Base-by-base conservation (phyloP, 1,140 invertebrate species). In the Meteorus sp. region DNA sequence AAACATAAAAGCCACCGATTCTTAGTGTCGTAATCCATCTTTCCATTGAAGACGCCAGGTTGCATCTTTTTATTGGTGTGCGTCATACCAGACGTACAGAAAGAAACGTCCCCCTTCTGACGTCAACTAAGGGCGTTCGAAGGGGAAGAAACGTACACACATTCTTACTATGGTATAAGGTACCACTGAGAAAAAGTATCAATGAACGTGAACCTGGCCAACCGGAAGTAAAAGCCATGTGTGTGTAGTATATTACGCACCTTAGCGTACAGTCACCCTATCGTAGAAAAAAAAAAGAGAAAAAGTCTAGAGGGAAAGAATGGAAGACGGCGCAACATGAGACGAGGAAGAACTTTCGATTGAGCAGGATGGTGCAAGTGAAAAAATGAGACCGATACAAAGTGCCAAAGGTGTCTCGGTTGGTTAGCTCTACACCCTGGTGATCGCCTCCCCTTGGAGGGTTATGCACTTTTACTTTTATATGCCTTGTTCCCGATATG, bases 1-100 rank as follows among this genome's bases (percentile, higher is more conserved):
- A n/a, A n/a, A n/a, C n/a, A n/a, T n/a, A n/a, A n/a, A 13, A 31
- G 15, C 19, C 13, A 45, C 29, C 35, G 41, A 48, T 31, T 31
- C 17, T 15, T 9, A 41, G 35, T 50, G 54, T 22, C 31, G 56
- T 51, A 51, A 58, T 57, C 22, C 17, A 11, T 45, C 27, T 35
- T n/a, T 48, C 15, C 56, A 58, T 58, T 58, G 45, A 58, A 53
- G 51, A 53, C 51, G 35, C n/a, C 35, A 27, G 51, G n/a, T n/a
- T n/a, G n/a, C n/a, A n/a, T n/a, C n/a, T n/a, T n/a, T n/a, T n/a
- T n/a, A n/a, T n/a, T n/a, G n/a, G n/a, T n/a, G n/a, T n/a, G n/a
- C 51, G 35, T 53, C 35, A 41, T 53, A 9, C 29, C 27, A 23
- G 35, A 5, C n/a, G 9, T 11, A 31, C n/a, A n/a, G n/a, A n/a